A percentile compares a stretch with the other conserved stretches of the same genome.
phyloP scores from a whole-genome alignment of 2,888 invertebrate species.

The Tenthredo amoena region DNA sequence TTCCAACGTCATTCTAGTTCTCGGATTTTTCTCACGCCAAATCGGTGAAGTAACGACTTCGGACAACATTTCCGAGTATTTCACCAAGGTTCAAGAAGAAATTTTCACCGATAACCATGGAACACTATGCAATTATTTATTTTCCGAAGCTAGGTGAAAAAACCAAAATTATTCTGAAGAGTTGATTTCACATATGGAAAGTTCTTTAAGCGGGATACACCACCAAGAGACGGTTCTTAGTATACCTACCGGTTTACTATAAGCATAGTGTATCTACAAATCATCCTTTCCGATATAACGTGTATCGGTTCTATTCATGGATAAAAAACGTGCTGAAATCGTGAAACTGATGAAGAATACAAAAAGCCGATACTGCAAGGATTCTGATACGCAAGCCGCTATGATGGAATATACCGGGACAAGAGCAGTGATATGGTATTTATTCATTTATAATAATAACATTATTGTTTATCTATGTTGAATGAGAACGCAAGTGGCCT shows the following conservation, averaged over 20 bases:
- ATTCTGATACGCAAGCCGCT: not conserved
- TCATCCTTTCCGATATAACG: not conserved
- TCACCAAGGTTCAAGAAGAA: not conserved
- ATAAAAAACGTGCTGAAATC: not conserved
- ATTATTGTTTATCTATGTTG: not conserved
- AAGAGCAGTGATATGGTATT: not conserved
- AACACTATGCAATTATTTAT: not conserved
- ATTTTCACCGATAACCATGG: not conserved
- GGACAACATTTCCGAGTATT: not conserved
- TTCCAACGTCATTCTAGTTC: not conserved
- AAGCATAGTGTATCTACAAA: not conserved
- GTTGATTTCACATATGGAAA: slow-evolving; percentile 20
- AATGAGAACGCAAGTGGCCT: not conserved
- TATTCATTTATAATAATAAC: not conserved
- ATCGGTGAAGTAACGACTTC: not conserved
- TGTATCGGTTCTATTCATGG: too few species aligned
- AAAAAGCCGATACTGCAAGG: not conserved
- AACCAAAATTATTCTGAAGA: not conserved
- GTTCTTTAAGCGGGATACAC: not conserved
- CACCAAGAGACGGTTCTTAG: not conserved
- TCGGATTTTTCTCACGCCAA: not conserved
- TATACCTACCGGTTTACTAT: not conserved
- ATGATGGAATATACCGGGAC: not conserved
- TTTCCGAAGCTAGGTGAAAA: not conserved
- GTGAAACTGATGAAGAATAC: not conserved